Conservation (phyloP, 53 echinoderm and acorn worm genomes). For the Crossaster papposus region DNA sequence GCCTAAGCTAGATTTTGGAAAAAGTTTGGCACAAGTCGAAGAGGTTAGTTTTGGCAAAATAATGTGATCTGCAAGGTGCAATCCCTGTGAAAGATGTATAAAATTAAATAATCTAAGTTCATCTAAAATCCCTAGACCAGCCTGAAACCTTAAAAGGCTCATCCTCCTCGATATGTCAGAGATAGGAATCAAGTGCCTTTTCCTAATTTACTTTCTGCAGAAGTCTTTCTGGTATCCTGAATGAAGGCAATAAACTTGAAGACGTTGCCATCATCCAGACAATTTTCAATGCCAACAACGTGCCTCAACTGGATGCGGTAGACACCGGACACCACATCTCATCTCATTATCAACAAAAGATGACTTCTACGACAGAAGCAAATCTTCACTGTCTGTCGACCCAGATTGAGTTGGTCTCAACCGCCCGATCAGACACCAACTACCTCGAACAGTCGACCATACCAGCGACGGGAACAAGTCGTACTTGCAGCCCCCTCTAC, state of each 20-base stretch:
- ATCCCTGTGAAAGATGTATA: too few relatives aligned
- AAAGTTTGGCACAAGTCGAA: too few relatives aligned
- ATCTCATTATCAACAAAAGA: not conserved
- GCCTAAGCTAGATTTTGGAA: too few relatives aligned
- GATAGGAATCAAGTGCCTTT: too few relatives aligned
- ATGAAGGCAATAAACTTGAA: constrained; percentile 3
- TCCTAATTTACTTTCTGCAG: not conserved
- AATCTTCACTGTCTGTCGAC: not conserved
- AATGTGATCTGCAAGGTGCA: too few relatives aligned
- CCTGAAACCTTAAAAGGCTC: too few relatives aligned
- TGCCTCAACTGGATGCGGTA: not conserved
- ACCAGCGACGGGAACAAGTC: not conserved
- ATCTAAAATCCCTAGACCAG: too few relatives aligned
- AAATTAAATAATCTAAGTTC: too few relatives aligned
- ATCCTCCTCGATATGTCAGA: too few relatives aligned
- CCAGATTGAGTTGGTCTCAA: not conserved
- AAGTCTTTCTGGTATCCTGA: constrained; percentile 7
- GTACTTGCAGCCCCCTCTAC: not conserved
- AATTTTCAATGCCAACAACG: constrained; percentile 32
- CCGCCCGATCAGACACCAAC: not conserved
- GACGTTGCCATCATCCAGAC: constrained; percentile 36
- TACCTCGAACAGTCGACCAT: constrained; percentile 4
- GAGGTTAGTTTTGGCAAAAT: too few relatives aligned
- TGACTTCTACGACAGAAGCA: not conserved
- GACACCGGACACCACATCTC: not conserved